phyloP scores from a whole-genome alignment of 2,888 invertebrate species.

The Molorchus minor region DNA sequence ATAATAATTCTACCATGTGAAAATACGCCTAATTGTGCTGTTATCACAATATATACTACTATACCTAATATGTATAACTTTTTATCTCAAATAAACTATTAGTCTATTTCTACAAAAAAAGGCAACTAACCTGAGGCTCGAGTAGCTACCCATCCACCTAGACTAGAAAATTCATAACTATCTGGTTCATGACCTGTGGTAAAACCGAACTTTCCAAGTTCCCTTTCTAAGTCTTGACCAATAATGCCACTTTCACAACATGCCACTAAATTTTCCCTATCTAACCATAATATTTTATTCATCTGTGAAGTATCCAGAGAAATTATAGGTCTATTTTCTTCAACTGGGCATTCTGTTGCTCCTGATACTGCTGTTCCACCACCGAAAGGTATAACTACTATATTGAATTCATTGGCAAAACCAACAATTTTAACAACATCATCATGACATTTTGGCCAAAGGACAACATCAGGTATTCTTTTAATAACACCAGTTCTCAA shows the following conservation, averaged over 20 bases:
- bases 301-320: conserved; percentile 94
- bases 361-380: conserved; percentile 54
- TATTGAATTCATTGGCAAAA: conserved; percentile 76
- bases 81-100: too few species aligned
- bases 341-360: conserved; percentile 77
- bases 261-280: conserved; percentile 82
- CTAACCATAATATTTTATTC: conserved; percentile 95
- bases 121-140: conserved; percentile 69
- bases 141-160: conserved; percentile 88
- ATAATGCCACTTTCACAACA: conserved; percentile 91
- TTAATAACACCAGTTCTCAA: conserved; percentile 78
- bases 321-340: conserved; percentile 83
- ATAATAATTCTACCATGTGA: too few species aligned
- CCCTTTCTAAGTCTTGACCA: conserved; percentile 92
- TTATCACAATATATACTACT: too few species aligned
- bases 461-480: conserved; percentile 91
- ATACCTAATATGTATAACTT: too few species aligned
- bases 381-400: conserved; percentile 92
- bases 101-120: too few species aligned
- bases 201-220: conserved; percentile 78
- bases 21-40: too few species aligned
- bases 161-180: conserved; percentile 95
- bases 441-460: conserved; percentile 91
- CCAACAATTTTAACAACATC: conserved; percentile 84
- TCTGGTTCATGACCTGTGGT: conserved; percentile 98